phyloP scores from a whole-genome alignment of 2,888 invertebrate species.

The Hymenopus coronatus region DNA sequence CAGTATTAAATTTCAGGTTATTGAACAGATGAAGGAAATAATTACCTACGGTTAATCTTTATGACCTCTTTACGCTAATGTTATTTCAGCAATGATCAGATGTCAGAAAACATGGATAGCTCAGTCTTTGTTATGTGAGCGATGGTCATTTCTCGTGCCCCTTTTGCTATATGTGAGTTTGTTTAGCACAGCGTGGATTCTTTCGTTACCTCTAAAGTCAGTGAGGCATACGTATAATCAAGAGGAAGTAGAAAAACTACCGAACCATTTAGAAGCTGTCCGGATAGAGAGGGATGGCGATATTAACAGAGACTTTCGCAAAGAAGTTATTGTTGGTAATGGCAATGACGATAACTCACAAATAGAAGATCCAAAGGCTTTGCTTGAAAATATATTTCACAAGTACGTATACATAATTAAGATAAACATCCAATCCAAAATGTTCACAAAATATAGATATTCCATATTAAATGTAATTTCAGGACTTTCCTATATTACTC shows the following conservation, averaged over 20 bases:
- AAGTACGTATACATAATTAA: slow-evolving; percentile 42
- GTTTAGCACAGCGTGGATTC: slow-evolving; percentile 53
- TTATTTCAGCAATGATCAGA: slow-evolving; percentile 9
- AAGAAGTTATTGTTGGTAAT: slow-evolving; percentile 44
- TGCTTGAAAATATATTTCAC: slow-evolving; percentile 49
- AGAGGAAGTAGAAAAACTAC: slow-evolving; percentile 15
- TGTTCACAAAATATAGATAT: no score
- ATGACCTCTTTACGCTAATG: no score
- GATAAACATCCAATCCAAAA: not conserved
- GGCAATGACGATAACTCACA: slow-evolving; percentile 46
- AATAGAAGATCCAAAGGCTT: slow-evolving; percentile 50
- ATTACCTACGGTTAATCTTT: no score
- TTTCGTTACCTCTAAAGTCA: slow-evolving; percentile 50
- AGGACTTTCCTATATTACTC: no score
- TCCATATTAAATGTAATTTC: no score
- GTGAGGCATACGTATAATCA: not conserved
- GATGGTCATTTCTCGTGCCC: slow-evolving; percentile 57
- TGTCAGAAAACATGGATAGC: not conserved
- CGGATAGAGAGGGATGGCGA: slow-evolving; percentile 28
- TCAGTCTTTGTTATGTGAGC: slow-evolving; percentile 30
- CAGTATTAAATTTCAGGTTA: no score
- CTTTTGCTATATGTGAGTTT: slow-evolving; percentile 55
- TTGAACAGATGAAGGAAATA: no score
- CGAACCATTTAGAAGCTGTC: slow-evolving; percentile 16
- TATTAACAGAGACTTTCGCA: slow-evolving; percentile 34